Percentiles rank a stretch among this genome's conserved stretches.
Evolutionary conservation across 2,888 invertebrate species (phyloP).

Genomic region (Camponotus fellah): DNA sequence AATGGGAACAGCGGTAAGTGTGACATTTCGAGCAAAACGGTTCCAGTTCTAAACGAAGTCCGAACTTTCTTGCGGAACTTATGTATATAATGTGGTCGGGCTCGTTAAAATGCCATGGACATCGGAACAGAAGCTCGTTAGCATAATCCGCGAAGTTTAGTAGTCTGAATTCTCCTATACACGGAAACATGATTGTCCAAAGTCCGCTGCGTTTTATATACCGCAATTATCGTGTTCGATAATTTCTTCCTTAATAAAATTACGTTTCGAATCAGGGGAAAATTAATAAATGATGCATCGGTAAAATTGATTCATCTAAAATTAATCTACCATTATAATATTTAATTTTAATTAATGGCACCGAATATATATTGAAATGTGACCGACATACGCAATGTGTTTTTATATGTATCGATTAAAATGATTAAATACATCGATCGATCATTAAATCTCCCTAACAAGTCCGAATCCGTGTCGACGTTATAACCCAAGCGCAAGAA

Average conservation of each 20-base stretch:
- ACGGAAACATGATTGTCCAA: slow-evolving; percentile 38
- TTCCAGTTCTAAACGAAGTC: slow-evolving; percentile 60
- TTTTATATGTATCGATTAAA: background rate
- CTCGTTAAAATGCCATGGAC: slow-evolving; percentile 76
- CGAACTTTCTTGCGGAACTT: slow-evolving; percentile 70
- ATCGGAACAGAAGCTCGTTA: slow-evolving; percentile 73
- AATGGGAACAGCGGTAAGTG: slow-evolving; percentile 65
- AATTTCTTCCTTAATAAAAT: background rate
- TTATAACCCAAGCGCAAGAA: slow-evolving; percentile 40
- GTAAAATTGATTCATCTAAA: background rate
- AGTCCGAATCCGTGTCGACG: background rate
- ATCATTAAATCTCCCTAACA: slow-evolving; percentile 43
- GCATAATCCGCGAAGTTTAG: slow-evolving; percentile 70
- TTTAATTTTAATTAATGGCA: background rate
- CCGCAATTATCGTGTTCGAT: background rate
- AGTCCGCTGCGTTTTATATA: background rate
- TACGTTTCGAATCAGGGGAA: background rate
- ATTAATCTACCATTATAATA: background rate
- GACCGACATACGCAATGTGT: background rate
- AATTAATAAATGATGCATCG: background rate
- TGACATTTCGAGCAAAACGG: slow-evolving; percentile 64
- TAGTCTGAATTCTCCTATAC: slow-evolving; percentile 32
- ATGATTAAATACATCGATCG: background rate
- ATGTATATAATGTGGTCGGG: slow-evolving; percentile 64
- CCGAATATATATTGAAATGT: background rate